phyloP scores from a whole-genome alignment of 2,888 invertebrate genomes.

The Spilosoma lubricipeda region DNA sequence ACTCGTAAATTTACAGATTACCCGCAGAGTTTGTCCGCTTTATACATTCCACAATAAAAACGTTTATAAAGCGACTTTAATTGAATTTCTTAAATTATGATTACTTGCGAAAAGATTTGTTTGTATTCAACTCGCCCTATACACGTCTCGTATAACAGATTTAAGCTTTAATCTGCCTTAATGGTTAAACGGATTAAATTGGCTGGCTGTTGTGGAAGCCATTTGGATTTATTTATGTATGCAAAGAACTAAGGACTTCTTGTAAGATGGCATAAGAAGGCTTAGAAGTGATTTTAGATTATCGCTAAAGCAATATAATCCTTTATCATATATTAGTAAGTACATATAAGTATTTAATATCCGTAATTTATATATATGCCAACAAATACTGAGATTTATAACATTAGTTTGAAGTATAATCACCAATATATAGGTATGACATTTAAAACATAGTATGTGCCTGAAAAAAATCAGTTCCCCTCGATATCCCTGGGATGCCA shows the following conservation, averaged over 20 bases:
- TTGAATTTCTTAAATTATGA: constrained; percentile 42
- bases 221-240: background rate
- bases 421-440: background rate
- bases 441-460: too few species aligned
- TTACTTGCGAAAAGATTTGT: constrained; percentile 17
- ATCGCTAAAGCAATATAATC: background rate
- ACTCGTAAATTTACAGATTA: constrained; percentile 53
- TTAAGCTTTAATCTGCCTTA: constrained; percentile 1
- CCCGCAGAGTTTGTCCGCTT: constrained; percentile 41
- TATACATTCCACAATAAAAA: constrained; percentile 44
- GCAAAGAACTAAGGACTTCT: background rate
- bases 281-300: background rate
- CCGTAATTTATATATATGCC: background rate
- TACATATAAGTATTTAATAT: background rate
- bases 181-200: background rate
- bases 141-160: background rate
- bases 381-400: background rate
- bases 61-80: constrained; percentile 39
- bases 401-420: background rate
- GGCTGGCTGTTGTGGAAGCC: background rate
- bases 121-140: background rate
- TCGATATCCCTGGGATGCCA: too few species aligned
- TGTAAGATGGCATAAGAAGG: background rate
- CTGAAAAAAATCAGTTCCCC: too few species aligned
- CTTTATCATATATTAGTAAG: background rate